A percentile compares a stretch with the other conserved stretches of the same genome.
phyloP scores from a whole-genome alignment of 2,797 vertebrate species.

The Brachymystax lenok region DNA sequence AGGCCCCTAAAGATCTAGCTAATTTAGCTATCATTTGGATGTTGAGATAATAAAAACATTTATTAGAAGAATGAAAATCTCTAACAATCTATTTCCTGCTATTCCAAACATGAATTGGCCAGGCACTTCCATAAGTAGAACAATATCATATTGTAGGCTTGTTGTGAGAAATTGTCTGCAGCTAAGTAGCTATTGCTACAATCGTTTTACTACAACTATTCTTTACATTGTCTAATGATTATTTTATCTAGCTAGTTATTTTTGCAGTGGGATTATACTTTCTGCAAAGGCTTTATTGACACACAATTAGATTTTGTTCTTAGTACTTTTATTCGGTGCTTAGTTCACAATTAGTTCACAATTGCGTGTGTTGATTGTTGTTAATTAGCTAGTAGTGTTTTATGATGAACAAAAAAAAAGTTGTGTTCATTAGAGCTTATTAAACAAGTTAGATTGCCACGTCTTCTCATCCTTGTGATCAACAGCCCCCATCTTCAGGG shows the following conservation, averaged over 20 bases:
- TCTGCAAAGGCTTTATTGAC: background rate
- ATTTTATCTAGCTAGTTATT: background rate
- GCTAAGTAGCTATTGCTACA: background rate
- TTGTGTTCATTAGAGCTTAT: background rate
- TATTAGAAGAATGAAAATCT: too few relatives aligned
- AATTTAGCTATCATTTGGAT: background rate
- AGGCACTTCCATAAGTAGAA: background rate
- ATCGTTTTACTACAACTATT: background rate
- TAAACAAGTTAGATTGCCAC: background rate
- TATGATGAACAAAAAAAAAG: background rate
- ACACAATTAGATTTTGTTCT: background rate
- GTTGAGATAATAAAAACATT: too few relatives aligned
- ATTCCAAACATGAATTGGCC: too few relatives aligned
- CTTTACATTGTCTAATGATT: background rate
- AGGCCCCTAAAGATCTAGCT: background rate
- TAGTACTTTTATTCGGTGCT: conserved; percentile 1
- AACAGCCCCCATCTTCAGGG: too few relatives aligned
- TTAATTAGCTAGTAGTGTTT: conserved; percentile 1
- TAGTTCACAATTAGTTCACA: background rate
- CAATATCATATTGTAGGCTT: background rate
- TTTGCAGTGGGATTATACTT: background rate
- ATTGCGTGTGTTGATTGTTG: background rate
- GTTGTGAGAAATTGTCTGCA: background rate
- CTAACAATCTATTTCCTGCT: too few relatives aligned
- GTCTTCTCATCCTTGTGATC: background rate